Evolutionary conservation across 2,113 vertebrate species (phyloP), one percentile per base, ranked within the genome.

Genomic region (Progne subis): DNA sequence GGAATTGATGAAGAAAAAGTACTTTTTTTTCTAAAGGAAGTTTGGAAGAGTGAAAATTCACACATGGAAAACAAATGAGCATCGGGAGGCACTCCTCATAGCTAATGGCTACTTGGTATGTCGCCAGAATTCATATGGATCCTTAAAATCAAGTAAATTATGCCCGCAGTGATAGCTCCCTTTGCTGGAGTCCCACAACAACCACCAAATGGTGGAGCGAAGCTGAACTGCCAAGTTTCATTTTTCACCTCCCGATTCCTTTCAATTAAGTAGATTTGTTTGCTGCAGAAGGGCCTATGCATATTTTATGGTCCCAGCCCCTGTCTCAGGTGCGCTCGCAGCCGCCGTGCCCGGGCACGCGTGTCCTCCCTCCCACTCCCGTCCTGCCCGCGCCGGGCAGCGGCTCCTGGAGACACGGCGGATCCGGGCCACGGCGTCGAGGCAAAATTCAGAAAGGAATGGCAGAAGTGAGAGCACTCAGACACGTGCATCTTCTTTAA

Each of bases 191-290:
- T 84, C 84, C 52, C 55, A 68, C 60, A 71, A 56, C 79, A 94
- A 64, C 80, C 94, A 74, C 70, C 92, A 87, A 94, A 94, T 59
- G 86, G 75, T 6, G 8, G 78, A 67, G 50, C 1, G 18, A 50
- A 76, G 78, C 78, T 53, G 72, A 90, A 90, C 76, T 92, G 95
- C 97, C 96, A 96, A 95, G 91, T 94, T 94, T 47, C 76, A 77
- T 94, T 92, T 92, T 86, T 96, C 91, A 79, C 79, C 83, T 95
- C 84, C 82, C 28, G 4, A 74, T 83, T 81, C 86, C 81, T 96
- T 96, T 94, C 88, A 94, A 72, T 90, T 92, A 93, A 83, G 13
- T 7, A 3, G 77, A 12, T 64, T 76, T 3, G 25, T 83, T 93
- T 82, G 57, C 68, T 25, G 64, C 68, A 72, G 81, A 70, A 91